phyloP scores from a whole-genome alignment of 1,140 invertebrate species.

The Caenorhabditis brenneri region DNA sequence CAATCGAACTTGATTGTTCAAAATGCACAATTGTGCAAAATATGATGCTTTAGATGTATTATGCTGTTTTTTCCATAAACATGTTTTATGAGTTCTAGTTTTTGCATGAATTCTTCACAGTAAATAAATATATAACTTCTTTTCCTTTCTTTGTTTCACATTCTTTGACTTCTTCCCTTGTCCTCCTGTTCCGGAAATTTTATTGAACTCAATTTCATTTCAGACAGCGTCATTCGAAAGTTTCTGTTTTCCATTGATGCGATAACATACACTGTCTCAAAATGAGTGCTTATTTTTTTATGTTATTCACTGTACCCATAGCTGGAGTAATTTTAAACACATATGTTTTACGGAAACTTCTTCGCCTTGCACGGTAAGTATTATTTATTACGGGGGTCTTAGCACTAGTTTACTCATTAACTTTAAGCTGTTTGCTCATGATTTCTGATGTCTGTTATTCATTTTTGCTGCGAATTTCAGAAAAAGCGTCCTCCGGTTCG shows the following conservation, averaged over 20 bases:
- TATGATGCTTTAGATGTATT: too few species aligned
- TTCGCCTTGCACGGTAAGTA: conserved; percentile 60
- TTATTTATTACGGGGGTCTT: background rate
- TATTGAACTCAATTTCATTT: background rate
- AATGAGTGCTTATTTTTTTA: conserved; percentile 21
- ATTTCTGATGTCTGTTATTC: background rate
- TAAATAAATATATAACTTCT: too few species aligned
- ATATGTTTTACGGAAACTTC: conserved; percentile 62
- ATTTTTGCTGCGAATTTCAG: conserved; percentile 42
- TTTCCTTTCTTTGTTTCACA: background rate
- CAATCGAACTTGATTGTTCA: too few species aligned
- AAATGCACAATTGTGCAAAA: too few species aligned
- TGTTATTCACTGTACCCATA: conserved; percentile 60
- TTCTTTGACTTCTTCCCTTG: background rate
- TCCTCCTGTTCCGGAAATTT: background rate
- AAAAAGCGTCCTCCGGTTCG: conserved; percentile 62
- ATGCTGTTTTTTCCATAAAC: too few species aligned
- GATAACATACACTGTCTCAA: background rate
- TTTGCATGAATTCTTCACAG: too few species aligned
- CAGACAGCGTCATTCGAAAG: background rate
- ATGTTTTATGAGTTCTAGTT: too few species aligned
- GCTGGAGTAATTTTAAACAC: conserved; percentile 61
- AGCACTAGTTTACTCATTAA: background rate
- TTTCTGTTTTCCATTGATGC: background rate
- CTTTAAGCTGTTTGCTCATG: conserved; percentile 43